A percentile compares a stretch with the other conserved stretches of the same genome.
Conservation (phyloP, 2,888 invertebrate genomes). For the Drosophila incognita region DNA sequence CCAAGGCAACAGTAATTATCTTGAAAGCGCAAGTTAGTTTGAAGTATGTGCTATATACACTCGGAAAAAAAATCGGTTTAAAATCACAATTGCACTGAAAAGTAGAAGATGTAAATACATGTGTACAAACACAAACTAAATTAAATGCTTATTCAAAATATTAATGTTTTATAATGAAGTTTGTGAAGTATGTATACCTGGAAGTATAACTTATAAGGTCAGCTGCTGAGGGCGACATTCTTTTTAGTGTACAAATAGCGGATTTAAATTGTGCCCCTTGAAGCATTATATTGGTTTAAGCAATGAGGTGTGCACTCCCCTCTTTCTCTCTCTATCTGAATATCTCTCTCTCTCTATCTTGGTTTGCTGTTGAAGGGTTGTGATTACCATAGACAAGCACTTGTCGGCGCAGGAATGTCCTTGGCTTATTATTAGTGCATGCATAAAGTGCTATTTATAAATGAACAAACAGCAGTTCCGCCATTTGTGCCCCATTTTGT, state of each 20-base stretch:
- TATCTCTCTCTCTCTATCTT: too few species aligned
- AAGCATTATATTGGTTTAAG: conserved; percentile 6
- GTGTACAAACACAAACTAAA: too few species aligned
- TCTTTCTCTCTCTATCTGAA: neutral
- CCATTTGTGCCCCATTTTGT: neutral
- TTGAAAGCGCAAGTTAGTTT: conserved; percentile 12
- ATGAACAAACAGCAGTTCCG: neutral
- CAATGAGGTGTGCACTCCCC: neutral
- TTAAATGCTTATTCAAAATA: neutral
- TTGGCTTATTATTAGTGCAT: conserved; percentile 19
- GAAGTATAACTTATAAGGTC: neutral
- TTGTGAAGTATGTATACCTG: neutral
- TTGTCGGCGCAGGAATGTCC: neutral
- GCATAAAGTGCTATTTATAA: conserved; percentile 44
- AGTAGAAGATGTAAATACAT: too few species aligned
- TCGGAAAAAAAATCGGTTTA: neutral
- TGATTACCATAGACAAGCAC: neutral
- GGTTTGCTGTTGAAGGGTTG: neutral
- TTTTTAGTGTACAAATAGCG: neutral
- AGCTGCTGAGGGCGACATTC: neutral
- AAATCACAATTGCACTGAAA: neutral
- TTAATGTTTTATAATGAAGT: neutral
- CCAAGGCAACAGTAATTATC: conserved; percentile 37
- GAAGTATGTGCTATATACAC: conserved; percentile 4
- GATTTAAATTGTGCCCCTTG: conserved; percentile 8